A percentile compares a stretch with the other conserved stretches of the same genome.
Evolutionary conservation across 2,113 vertebrate genomes (phyloP).

Genomic region (Channa maculata): DNA sequence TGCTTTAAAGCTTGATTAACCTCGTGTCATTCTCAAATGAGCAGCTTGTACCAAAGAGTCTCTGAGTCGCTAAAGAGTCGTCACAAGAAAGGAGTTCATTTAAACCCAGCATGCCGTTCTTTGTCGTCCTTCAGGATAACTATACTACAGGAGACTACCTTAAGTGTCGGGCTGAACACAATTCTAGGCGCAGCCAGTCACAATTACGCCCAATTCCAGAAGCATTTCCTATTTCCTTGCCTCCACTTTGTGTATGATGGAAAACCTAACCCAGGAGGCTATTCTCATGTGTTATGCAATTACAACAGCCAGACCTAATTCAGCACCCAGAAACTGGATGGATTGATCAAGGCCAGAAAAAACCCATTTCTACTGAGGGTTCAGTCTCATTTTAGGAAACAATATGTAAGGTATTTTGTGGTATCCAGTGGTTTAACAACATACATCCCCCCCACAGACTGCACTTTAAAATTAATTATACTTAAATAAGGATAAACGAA

Average conservation of each 20-base stretch:
- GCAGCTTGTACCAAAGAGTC: conserved; percentile 54
- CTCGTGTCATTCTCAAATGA: conserved; percentile 70
- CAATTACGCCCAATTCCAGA: conserved; percentile 76
- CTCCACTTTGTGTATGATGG: conserved; percentile 73
- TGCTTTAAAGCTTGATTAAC: conserved; percentile 80
- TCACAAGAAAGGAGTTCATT: conserved; percentile 62
- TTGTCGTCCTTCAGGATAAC: conserved; percentile 63
- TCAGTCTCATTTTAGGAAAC: conserved; percentile 41
- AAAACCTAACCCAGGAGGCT: conserved; percentile 72
- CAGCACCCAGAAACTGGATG: conserved; percentile 46
- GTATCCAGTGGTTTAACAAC: background rate
- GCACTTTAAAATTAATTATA: conserved; percentile 28
- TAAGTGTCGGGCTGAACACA: conserved; percentile 62
- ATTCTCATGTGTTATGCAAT: conserved; percentile 72
- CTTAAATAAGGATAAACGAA: conserved; percentile 10
- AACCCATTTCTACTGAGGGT: conserved; percentile 31
- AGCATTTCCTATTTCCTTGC: conserved; percentile 78
- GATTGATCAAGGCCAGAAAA: conserved; percentile 60
- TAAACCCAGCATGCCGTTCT: conserved; percentile 58
- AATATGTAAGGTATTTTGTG: conserved; percentile 3
- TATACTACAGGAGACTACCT: conserved; percentile 59
- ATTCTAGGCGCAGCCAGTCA: conserved; percentile 70
- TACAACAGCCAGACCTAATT: conserved; percentile 76
- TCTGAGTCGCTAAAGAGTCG: conserved; percentile 50
- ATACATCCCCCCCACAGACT: background rate